Percentiles rank a stretch among this genome's conserved stretches.
Evolutionary conservation across 2,113 vertebrate species (phyloP).

Genomic region (Scomber scombrus): DNA sequence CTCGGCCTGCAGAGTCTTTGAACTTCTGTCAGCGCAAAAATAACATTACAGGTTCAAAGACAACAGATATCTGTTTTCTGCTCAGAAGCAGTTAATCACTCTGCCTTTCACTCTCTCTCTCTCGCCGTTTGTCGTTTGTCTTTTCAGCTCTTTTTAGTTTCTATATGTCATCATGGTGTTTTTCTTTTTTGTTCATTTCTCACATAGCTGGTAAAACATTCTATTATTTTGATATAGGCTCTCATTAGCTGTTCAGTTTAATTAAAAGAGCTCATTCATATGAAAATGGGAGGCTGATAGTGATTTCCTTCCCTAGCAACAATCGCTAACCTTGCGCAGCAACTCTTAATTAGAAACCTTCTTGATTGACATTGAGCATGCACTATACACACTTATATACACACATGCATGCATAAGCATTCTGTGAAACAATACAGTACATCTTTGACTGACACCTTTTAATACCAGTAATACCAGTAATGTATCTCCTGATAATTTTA

Average conservation of each 20-base stretch:
- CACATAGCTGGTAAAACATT: conserved; percentile 71
- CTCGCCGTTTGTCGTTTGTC: neutral
- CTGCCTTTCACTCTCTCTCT: conserved; percentile 60
- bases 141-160: conserved; percentile 51
- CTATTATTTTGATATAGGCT: conserved; percentile 83
- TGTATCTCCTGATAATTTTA: neutral
- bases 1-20: conserved; percentile 71
- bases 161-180: conserved; percentile 67
- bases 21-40: conserved; percentile 76
- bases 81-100: conserved; percentile 74
- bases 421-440: conserved; percentile 34
- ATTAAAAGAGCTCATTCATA: conserved; percentile 93
- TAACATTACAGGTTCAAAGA: conserved; percentile 82
- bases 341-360: conserved; percentile 91
- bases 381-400: conserved; percentile 25
- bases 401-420: conserved; percentile 53
- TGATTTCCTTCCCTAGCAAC: conserved; percentile 89
- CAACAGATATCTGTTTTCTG: conserved; percentile 76
- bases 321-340: conserved; percentile 89
- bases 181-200: conserved; percentile 63
- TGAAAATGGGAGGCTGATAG: conserved; percentile 92
- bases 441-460: neutral
- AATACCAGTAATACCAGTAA: neutral
- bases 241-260: conserved; percentile 86
- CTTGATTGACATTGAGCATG: conserved; percentile 74